Conservation (phyloP, 2,797 vertebrate genomes). For the Schizopygopsis pylzovi region DNA sequence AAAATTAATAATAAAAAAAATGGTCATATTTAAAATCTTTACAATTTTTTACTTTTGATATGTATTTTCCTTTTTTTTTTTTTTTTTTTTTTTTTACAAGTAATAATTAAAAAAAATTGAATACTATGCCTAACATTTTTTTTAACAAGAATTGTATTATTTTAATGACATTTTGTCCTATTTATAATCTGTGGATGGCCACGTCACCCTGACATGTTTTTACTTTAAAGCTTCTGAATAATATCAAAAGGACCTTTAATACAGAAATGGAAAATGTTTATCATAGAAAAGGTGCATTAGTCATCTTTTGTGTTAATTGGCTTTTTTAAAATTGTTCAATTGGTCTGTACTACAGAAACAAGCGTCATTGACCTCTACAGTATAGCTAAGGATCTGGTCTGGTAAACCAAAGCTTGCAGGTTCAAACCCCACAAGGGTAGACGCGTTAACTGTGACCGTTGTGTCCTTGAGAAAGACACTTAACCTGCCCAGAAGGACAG, state of each 20-base stretch:
- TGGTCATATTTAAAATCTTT: background rate
- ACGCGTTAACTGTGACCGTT: background rate
- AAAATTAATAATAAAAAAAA: no score
- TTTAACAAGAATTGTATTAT: background rate
- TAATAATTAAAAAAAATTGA: background rate
- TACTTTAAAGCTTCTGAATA: background rate
- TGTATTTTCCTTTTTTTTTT: no score
- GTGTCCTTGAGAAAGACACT: constrained; percentile 25
- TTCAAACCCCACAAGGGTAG: background rate
- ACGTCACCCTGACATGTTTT: background rate
- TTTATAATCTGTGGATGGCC: background rate
- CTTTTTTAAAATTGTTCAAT: background rate
- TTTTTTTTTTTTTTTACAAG: background rate
- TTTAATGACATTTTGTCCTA: background rate
- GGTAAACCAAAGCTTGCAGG: constrained; percentile 1
- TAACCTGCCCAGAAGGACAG: background rate
- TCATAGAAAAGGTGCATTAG: background rate
- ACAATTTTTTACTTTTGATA: background rate
- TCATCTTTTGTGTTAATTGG: background rate
- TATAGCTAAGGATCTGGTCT: background rate
- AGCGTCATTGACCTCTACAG: background rate
- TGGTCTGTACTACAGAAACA: background rate
- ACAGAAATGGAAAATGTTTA: background rate
- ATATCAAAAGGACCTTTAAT: background rate
- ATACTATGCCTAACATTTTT: background rate